phyloP scores from a whole-genome alignment of 2,113 vertebrate genomes.

The Oxyura jamaicensis region DNA sequence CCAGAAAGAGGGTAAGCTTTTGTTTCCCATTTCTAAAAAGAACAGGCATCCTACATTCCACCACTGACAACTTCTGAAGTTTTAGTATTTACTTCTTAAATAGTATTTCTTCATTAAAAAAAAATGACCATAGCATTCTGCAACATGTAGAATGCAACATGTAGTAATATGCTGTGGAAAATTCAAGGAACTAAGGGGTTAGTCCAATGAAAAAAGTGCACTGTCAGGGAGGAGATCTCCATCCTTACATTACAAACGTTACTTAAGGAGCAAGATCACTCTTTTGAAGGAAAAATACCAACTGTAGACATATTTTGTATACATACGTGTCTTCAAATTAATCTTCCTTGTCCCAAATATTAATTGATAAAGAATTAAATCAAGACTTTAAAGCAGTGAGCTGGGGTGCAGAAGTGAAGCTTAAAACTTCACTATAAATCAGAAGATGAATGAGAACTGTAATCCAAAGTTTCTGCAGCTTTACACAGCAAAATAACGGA shows the following conservation, averaged over 20 bases:
- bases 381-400: conserved; percentile 11
- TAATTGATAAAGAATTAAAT: neutral
- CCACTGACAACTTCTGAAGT: neutral
- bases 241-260: neutral
- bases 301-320: neutral
- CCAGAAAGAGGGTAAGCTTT: neutral
- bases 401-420: neutral
- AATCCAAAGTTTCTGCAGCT: neutral
- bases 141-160: neutral
- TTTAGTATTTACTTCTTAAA: neutral
- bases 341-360: neutral
- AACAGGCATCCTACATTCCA: neutral
- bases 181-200: neutral
- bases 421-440: neutral
- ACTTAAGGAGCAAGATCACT: neutral
- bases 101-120: neutral
- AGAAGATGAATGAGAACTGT: neutral
- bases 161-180: neutral
- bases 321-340: neutral
- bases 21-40: conserved; percentile 28
- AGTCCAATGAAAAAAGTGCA: neutral
- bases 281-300: neutral
- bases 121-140: neutral
- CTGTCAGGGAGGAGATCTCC: neutral
- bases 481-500: neutral